phyloP scores from a whole-genome alignment of 2,888 invertebrate genomes.

The Caradrina kadenii region DNA sequence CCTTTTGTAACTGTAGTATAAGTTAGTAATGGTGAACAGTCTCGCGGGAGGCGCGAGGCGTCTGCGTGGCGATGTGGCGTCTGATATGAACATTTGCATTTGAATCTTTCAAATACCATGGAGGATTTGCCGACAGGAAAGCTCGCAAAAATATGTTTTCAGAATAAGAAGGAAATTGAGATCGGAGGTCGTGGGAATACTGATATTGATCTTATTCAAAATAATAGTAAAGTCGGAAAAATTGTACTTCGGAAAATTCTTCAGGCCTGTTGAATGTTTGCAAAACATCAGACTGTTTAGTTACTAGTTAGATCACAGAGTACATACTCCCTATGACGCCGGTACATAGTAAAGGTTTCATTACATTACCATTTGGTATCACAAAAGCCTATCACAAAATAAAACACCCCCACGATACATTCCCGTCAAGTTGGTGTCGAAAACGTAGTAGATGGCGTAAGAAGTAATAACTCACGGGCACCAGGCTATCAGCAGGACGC shows the following conservation, averaged over 20 bases:
- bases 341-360: too few species aligned
- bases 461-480: slow-evolving; percentile 56
- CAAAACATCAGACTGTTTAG: too few species aligned
- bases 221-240: too few species aligned
- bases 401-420: slow-evolving; percentile 21
- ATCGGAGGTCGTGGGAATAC: neutral
- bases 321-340: too few species aligned
- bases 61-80: neutral
- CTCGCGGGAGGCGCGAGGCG: slow-evolving; percentile 3
- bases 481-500: slow-evolving; percentile 48
- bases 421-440: slow-evolving; percentile 40
- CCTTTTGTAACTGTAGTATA: slow-evolving; percentile 4
- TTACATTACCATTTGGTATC: too few species aligned
- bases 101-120: slow-evolving; percentile 14
- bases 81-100: slow-evolving; percentile 11
- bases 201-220: too few species aligned
- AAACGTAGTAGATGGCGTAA: slow-evolving; percentile 48
- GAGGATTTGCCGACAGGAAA: slow-evolving; percentile 10
- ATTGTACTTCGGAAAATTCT: too few species aligned
- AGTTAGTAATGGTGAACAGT: neutral
- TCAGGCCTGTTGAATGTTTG: too few species aligned
- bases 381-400: slow-evolving; percentile 1
- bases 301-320: too few species aligned
- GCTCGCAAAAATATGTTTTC: neutral
- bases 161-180: neutral